Percentiles rank a stretch among this genome's conserved stretches.
Conservation (phyloP, 2,113 vertebrate genomes). For the Eretmochelys imbricata region DNA sequence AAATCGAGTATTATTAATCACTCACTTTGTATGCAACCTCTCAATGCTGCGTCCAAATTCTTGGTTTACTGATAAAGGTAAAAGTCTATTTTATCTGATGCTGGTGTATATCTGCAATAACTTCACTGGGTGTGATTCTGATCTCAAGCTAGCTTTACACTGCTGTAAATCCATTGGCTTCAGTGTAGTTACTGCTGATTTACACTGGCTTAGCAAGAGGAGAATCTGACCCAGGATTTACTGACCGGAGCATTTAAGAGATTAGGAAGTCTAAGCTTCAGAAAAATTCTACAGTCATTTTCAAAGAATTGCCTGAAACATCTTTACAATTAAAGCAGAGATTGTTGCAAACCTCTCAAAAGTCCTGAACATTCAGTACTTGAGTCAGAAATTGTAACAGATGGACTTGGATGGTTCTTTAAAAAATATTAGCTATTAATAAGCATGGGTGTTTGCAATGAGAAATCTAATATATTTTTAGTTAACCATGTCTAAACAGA, state of each 20-base stretch:
- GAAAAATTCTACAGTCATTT: background rate
- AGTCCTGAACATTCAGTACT: background rate
- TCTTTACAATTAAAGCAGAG: background rate
- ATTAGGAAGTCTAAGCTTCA: background rate
- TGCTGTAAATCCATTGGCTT: background rate
- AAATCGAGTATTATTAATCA: background rate
- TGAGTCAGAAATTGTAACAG: constrained; percentile 36
- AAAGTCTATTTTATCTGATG: background rate
- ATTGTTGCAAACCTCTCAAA: background rate
- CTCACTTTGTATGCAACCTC: background rate
- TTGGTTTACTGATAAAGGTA: background rate
- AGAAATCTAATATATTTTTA: constrained; percentile 63
- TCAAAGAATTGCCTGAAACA: background rate
- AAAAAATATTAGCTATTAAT: constrained; percentile 49
- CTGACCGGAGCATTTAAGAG: background rate
- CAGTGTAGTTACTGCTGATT: background rate
- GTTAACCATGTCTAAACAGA: constrained; percentile 32
- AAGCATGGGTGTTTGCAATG: constrained; percentile 40
- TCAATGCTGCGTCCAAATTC: background rate
- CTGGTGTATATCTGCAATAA: background rate
- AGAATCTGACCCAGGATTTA: background rate
- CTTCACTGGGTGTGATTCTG: background rate
- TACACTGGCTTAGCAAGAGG: background rate
- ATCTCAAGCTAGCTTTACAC: background rate
- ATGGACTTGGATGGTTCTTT: constrained; percentile 9